Evolutionary conservation across 2,797 vertebrate species (phyloP), one percentile per base, ranked within the genome.

Genomic region (Xiphophorus birchmanni): DNA sequence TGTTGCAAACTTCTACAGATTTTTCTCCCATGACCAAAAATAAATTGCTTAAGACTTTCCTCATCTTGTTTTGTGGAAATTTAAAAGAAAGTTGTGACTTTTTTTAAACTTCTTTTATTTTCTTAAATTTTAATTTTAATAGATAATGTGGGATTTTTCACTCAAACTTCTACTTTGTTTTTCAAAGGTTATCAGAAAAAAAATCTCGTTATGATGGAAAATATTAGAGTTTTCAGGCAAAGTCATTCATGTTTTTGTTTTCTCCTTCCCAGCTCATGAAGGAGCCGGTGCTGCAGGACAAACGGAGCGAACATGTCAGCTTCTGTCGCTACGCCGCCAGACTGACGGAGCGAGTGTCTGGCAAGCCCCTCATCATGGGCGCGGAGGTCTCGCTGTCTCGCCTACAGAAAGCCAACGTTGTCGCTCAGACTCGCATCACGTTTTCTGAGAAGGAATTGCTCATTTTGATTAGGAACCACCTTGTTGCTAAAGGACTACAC

Each of bases 231-330:
- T n/a, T 45, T 45, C 42, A 45, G 42, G 13, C 42, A n/a, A 72
- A 47, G 29, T 45, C 7, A 15, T 29, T 47, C 69, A 47, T 73
- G 69, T 47, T 13, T 48, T 12, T 42, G 4, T 4, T 56, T 56
- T n/a, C 0, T 77, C 32, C 50, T 37, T 73, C 1, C 0, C 76
- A 94, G 94, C 93, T 99, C 86, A 99, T 99, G 98, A 98, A 99
- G 80, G 98, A 99, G 87, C 98, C 98, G 0, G 97, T 99, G 78
- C 96, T 99, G 44, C 98, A 99, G 95, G 98, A 99, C 95, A 99
- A 99, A 81, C 97, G 97, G 32, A 97, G 96, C 0, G 97, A 99
- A 83, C 98, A 99, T 0, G 97, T 98, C n/a, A 97, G 97, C 21
- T 99, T 99, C 94, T 99, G 98, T 94, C 97, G 98, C 26, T 98